A percentile compares a stretch with the other conserved stretches of the same genome.
Conservation (phyloP, 2,888 invertebrate species). For the Apodemia hepburni region DNA sequence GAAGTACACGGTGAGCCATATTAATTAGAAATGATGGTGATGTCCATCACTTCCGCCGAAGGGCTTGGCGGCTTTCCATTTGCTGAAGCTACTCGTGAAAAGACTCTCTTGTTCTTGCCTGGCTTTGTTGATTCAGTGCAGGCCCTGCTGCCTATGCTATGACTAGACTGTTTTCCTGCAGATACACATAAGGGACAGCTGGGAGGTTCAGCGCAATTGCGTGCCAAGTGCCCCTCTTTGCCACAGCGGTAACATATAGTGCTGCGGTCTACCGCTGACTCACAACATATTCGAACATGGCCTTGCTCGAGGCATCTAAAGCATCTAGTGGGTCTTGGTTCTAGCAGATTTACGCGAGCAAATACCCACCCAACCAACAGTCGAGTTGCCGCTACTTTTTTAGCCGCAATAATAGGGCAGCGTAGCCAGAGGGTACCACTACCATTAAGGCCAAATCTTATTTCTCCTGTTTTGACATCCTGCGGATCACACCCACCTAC, state of each 20-base stretch:
- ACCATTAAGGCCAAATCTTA: neutral
- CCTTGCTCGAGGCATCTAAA: constrained; percentile 28
- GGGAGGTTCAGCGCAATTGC: constrained; percentile 9
- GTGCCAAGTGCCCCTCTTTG: constrained; percentile 28
- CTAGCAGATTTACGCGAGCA: constrained; percentile 16
- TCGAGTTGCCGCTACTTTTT: constrained; percentile 21
- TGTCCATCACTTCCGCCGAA: neutral
- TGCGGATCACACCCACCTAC: constrained; percentile 17
- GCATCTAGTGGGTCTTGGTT: constrained; percentile 20
- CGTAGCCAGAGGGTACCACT: constrained; percentile 9
- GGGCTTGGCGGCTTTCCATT: too few relatives aligned
- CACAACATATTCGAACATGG: constrained; percentile 24
- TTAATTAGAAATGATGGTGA: neutral
- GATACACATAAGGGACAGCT: constrained; percentile 18
- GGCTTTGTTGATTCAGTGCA: neutral
- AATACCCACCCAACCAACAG: too few relatives aligned
- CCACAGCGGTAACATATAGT: constrained; percentile 22
- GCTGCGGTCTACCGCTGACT: constrained; percentile 14
- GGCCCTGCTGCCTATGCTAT: constrained; percentile 13
- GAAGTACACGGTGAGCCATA: neutral
- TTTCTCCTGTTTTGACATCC: neutral
- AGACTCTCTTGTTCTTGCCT: neutral
- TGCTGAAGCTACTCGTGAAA: too few relatives aligned
- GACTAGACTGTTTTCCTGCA: constrained; percentile 17
- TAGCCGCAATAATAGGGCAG: constrained; percentile 23